Percentiles rank a stretch among this genome's conserved stretches.
Conservation (phyloP, 1,140 invertebrate genomes). For the Calephelis nemesis region DNA sequence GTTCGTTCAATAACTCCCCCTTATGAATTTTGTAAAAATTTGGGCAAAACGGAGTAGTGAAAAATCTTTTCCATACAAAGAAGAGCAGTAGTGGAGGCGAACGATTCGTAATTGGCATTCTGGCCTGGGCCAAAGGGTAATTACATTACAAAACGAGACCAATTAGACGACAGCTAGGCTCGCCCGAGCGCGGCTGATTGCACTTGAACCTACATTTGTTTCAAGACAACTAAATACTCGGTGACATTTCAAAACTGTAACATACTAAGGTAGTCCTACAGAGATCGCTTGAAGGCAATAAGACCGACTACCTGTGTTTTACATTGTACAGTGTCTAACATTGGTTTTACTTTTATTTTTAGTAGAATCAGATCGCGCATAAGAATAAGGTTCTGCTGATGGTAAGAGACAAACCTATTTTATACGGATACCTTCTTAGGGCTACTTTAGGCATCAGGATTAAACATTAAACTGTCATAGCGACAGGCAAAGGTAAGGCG, state of each 20-base stretch:
- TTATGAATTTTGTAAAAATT: too few relatives aligned
- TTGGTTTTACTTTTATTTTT: neutral
- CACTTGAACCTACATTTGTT: slow-evolving; percentile 29
- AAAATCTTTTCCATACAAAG: neutral
- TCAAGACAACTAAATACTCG: slow-evolving; percentile 1
- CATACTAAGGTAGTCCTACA: too few relatives aligned
- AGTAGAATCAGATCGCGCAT: neutral
- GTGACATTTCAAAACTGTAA: neutral
- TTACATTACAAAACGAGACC: slow-evolving; percentile 76
- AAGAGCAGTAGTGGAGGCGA: slow-evolving; percentile 33
- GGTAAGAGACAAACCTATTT: too few relatives aligned
- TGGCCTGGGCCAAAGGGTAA: slow-evolving; percentile 73
- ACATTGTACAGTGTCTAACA: too few relatives aligned
- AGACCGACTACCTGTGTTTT: too few relatives aligned
- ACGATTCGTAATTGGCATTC: slow-evolving; percentile 67
- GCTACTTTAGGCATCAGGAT: too few relatives aligned
- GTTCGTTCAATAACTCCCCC: too few relatives aligned
- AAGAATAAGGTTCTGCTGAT: too few relatives aligned
- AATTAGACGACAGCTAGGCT: slow-evolving; percentile 62
- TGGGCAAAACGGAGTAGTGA: neutral
- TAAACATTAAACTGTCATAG: too few relatives aligned
- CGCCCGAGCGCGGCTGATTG: slow-evolving; percentile 36
- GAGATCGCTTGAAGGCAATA: too few relatives aligned
- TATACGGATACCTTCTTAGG: too few relatives aligned
- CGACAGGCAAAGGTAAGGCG: too few relatives aligned